Conservation (phyloP, 2,113 vertebrate genomes). For the Ardeotis arabs region DNA sequence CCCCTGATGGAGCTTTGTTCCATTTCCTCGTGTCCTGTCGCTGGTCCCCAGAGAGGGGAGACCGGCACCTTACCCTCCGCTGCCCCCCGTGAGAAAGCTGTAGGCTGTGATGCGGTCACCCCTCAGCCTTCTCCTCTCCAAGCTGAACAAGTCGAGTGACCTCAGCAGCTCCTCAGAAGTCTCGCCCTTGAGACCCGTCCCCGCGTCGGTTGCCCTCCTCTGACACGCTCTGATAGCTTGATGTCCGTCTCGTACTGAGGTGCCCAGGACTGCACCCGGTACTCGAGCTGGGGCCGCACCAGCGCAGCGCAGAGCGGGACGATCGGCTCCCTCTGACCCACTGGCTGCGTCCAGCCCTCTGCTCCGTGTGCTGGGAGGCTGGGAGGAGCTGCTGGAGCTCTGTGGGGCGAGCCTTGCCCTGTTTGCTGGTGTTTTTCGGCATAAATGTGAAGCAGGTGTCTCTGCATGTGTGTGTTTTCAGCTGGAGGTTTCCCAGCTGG, state of each 20-base stretch:
- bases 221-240: accelerated
- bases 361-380: background rate
- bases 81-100: background rate
- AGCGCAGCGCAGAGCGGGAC: background rate
- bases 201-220: background rate
- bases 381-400: background rate
- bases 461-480: constrained; percentile 39
- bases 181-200: background rate
- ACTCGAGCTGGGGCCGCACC: accelerated
- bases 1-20: background rate
- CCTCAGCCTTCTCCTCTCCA: background rate
- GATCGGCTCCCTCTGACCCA: background rate
- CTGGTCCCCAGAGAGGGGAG: background rate
- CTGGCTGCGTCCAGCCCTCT: background rate
- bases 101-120: background rate
- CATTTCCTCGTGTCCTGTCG: accelerated
- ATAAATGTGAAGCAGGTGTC: background rate
- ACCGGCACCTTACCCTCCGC: background rate
- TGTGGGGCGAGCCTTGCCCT: background rate
- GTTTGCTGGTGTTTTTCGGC: background rate
- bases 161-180: background rate
- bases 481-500: constrained; percentile 96
- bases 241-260: background rate
- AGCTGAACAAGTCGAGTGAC: background rate
- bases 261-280: background rate